Base-by-base conservation (phyloP, 2,797 vertebrate genomes). In the Discoglossus pictus region DNA sequence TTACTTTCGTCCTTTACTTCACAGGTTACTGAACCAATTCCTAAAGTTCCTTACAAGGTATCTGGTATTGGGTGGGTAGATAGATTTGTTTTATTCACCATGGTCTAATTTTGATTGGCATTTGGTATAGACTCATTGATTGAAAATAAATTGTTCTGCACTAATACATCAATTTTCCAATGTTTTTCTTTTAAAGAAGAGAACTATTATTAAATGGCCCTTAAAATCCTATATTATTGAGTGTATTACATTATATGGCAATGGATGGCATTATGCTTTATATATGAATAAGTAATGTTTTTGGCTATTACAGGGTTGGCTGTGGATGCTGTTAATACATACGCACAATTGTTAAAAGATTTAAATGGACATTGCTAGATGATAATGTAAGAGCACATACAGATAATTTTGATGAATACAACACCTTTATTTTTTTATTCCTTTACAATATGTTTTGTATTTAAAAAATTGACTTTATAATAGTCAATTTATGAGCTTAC, bases 21-120 rank as follows among this genome's bases (percentile, higher is more conserved):
- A 73, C 27, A 67, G 72, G 40, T 20, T 77, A 67, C 25, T 61
- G 48, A 75, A 61, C 23, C 48, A 64, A 39, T 11, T 4, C 58
- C 21, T 61, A 48, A 16, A 23, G 20, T 58, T 13, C 9, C 53
- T 15, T 51, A 52, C 62, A 13, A 38, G 54, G 12, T 20, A 65
- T 27, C 35, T 13, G 71, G 40, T 62, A 60, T 1, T 63, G 34
- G 50, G 42, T 70, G 36, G 42, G 1, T 58, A 73, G 75, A 55
- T 0, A 60, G 20, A 67, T 62, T 20, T 24, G 4, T 0, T 2
- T 43, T 40, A 24, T 39, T 50, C 2, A 20, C 2, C 43, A 68
- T 48, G 60, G 44, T 62, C 25, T 21, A 68, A 34, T 16, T 25
- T 2, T 38, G 11, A 47, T 63, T 65, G 56, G 5, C n/a, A 24